Base-by-base conservation (phyloP, 2,888 invertebrate species). In the Dione vanillae region DNA sequence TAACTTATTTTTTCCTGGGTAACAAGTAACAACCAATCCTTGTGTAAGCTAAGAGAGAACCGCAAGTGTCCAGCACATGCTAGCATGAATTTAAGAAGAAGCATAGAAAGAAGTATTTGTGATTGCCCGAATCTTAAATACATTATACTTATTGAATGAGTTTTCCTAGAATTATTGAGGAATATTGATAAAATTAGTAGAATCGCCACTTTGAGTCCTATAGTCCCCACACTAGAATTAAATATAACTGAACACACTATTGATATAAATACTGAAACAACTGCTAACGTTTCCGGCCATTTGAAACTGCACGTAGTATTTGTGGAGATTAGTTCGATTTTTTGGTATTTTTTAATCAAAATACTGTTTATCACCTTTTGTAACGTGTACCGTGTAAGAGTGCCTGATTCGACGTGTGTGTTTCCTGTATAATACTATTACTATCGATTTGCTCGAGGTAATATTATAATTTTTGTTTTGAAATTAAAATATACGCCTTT, bases 151-250 rank as follows among this genome's bases (percentile, higher is more conserved):
- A 78, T n/a, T n/a, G n/a, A 67, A 9, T 78, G 73, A 20, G 76
- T 27, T 74, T 78, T 0, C 77, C 78, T 35, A 71, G 40, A 11
- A 73, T 43, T 8, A 78, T 71, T 78, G 78, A 37, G 77, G 70
- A 5, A 75, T 67, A 52, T 74, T 75, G 47, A 78, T 74, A 40
- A 74, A 78, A 41, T 78, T 78, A 52, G 77, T 0, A 78, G 61
- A 0, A 70, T 8, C 77, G 73, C 78, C 78, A 78, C 68, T 73
- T 74, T 41, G 74, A 69, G 27, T 77, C n/a, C 69, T 0, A 73
- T 11, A 51, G 52, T 77, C n/a, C n/a, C 78, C 78, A 78, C 19
- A 76, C 71, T 49, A 61, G n/a, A 8, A 76, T 10, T 35, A 77
- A n/a, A 65, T 16, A 72, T 43, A 9, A 69, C 14, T 5, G 75